These are phyloP conservation scores for Hippocampus mohnikei DNA, from an alignment of 2,113 vertebrate genomes.

Conservation along the genomic window DNA sequence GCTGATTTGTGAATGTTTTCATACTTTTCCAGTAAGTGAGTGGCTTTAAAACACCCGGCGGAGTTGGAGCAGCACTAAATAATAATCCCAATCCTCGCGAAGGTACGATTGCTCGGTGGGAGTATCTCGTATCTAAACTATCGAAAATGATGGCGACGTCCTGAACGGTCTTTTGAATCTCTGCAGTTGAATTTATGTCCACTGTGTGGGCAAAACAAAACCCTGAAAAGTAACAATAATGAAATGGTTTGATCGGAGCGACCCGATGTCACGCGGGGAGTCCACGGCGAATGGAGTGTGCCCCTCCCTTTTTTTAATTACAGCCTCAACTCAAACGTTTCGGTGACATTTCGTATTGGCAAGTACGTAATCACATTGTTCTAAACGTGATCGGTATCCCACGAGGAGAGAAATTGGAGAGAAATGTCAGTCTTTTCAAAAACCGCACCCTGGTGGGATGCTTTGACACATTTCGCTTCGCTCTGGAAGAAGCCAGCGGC, in stretches of 20 bases:
- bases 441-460: constrained; percentile 13
- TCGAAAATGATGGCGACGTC: background rate
- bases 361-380: constrained; percentile 55
- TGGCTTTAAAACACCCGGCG: constrained; percentile 1
- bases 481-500: constrained; percentile 11
- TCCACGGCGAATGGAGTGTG: constrained; percentile 32
- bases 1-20: background rate
- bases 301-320: constrained; percentile 40
- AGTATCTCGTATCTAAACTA: too few species aligned
- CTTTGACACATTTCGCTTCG: background rate
- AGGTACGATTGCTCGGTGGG: background rate
- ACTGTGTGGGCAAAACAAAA: background rate
- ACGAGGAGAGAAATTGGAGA: constrained; percentile 4
- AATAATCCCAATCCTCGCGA: background rate
- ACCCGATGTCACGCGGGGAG: constrained; percentile 36
- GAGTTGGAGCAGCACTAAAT: background rate
- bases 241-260: constrained; percentile 43
- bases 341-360: constrained; percentile 52
- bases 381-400: constrained; percentile 47
- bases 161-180: background rate
- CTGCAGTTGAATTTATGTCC: too few species aligned
- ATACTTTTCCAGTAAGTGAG: background rate
- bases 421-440: constrained; percentile 33
- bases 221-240: constrained; percentile 22
- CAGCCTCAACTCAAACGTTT: constrained; percentile 55